Evolutionary conservation across 1,140 invertebrate species (phyloP).

Genomic region (Limonius californicus): DNA sequence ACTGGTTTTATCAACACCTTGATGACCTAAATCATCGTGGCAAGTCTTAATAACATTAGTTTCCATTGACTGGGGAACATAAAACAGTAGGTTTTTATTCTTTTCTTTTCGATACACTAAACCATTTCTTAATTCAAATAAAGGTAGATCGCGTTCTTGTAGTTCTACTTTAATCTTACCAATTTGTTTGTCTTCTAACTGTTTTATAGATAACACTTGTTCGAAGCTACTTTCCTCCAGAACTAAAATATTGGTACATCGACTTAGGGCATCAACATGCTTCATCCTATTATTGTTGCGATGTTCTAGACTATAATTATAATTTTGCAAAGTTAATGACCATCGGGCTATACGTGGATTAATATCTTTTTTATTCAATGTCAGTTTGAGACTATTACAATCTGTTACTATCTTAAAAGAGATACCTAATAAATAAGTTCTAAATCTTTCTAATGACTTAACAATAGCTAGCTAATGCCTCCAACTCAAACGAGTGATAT

Average conservation of each 20-base stretch:
- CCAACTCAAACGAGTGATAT: slow-evolving; percentile 45
- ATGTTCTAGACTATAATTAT: slow-evolving; percentile 35
- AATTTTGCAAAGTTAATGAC: slow-evolving; percentile 28
- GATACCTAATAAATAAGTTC: slow-evolving; percentile 48
- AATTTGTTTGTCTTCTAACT: slow-evolving; percentile 20
- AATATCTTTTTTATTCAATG: slow-evolving; percentile 20
- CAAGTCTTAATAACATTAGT: slow-evolving; percentile 20
- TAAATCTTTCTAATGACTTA: slow-evolving; percentile 48
- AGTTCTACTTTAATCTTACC: slow-evolving; percentile 4
- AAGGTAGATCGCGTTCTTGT: neutral
- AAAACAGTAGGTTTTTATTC: slow-evolving; percentile 24
- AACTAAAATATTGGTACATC: slow-evolving; percentile 24
- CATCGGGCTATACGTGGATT: no score
- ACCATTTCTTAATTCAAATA: slow-evolving; percentile 28
- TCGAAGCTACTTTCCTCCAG: slow-evolving; percentile 25
- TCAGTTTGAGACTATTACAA: slow-evolving; percentile 26
- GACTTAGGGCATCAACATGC: slow-evolving; percentile 40
- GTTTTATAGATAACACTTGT: slow-evolving; percentile 17
- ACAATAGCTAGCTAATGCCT: slow-evolving; percentile 52
- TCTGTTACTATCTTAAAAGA: no score
- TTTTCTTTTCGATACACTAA: slow-evolving; percentile 27
- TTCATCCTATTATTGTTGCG: slow-evolving; percentile 29
- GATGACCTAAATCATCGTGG: slow-evolving; percentile 25
- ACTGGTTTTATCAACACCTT: slow-evolving; percentile 23
- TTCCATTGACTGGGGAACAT: slow-evolving; percentile 29